Evolutionary conservation across 2,113 vertebrate species (phyloP).

Genomic region (Kobus ellipsiprymnus): DNA sequence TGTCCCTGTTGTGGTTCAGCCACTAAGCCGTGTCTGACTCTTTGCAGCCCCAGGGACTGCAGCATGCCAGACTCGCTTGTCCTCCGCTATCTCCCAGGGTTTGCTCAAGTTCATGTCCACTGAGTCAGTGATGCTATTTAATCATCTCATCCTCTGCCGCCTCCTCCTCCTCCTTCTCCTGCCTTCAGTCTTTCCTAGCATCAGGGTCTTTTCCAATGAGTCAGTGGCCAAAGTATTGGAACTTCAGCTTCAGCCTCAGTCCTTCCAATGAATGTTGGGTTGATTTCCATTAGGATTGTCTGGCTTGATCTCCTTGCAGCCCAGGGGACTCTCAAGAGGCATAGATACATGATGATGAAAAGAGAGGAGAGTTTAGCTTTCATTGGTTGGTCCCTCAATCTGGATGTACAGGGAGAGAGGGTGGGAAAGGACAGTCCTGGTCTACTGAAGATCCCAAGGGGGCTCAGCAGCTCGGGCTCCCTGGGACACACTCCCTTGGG

Average conservation of each 20-base stretch:
- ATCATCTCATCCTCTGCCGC: not conserved
- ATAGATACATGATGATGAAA: fast-evolving
- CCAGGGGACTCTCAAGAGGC: not conserved
- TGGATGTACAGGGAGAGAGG: too few relatives aligned
- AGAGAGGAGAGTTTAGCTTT: not conserved
- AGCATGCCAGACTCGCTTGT: not conserved
- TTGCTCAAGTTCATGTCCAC: not conserved
- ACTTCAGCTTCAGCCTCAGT: not conserved
- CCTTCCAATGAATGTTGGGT: not conserved
- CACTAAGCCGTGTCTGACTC: not conserved
- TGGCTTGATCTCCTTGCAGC: not conserved
- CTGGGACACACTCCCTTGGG: not conserved
- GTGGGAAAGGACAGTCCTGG: not conserved
- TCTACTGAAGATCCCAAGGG: fast-evolving
- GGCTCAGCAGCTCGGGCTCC: fast-evolving
- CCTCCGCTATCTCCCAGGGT: not conserved
- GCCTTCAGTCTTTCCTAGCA: not conserved
- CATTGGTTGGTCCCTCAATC: not conserved
- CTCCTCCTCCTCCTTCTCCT: not conserved
- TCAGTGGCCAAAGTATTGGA: not conserved
- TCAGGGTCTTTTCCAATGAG: not conserved
- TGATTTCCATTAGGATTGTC: not conserved
- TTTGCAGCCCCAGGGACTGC: not conserved
- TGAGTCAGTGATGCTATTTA: not conserved
- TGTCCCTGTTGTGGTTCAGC: not conserved